Base-by-base conservation (phyloP, 2,113 vertebrate genomes). In the Baryphthengus martii region DNA sequence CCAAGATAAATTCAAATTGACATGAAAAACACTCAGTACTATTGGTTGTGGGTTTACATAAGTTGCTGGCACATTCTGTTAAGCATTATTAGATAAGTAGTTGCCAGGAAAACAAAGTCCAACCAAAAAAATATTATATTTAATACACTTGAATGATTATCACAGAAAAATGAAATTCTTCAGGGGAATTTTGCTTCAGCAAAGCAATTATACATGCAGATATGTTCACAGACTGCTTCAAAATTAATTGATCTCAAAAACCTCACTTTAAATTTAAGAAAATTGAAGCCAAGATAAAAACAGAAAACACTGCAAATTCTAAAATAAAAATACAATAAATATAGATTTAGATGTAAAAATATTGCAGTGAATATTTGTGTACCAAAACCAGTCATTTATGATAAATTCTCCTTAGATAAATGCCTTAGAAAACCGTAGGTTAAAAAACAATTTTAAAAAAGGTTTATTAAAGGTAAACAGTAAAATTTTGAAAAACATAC, bases 1-100 rank as follows among this genome's bases (percentile, higher is more conserved):
- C 95, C 96, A 97, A 95, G 78, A 94, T 91, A 97, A 97, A 94
- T 92, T 70, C 56, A 92, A 92, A 83, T 85, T 88, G 90, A 92
- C 24, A 25, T 58, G 68, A 78, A 84, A 94, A 97, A 84, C 93
- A 95, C 62, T 92, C 77, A 80, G 42, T 88, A 29, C 6, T 74
- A 29, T 85, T 90, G 42, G 33, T 81, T 95, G 56, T 49, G 73
- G 24, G 65, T 75, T 95, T 95, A 71, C 59, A 29, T 86, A 90
- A 85, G 66, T 71, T 82, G 18, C 49, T 88, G 80, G 58, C 67
- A 35, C 19, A 56, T 74, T 70, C 74, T n/a, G 18, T 68, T 80
- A 63, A 78, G 42, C 78, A 76, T 84, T 77, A 44, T 74, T 21
- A 49, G 79, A 71, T 86, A 94, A 90, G 86, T 40, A 92, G 39